Evolutionary conservation across 2,797 vertebrate genomes (phyloP), one percentile per base, ranked within the genome.

Genomic region (Tauraco hartlaubi): DNA sequence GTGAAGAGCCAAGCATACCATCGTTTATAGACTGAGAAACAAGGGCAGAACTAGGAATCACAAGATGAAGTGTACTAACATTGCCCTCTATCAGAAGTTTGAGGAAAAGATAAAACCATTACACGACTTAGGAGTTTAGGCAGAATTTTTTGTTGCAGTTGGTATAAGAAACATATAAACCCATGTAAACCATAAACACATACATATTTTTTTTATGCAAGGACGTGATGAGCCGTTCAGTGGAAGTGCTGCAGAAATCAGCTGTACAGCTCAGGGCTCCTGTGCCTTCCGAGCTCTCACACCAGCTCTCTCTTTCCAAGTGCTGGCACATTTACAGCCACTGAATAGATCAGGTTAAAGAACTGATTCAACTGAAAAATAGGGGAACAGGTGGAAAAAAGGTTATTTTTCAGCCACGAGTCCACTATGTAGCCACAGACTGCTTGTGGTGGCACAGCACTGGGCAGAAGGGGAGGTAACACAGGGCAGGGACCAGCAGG

Each of bases 1-100:
- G 88, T 46, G 43, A 75, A 74, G 56, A 80, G 72, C 58, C 85
- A 90, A 46, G n/a, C 85, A 67, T 56, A 69, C 41, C 44, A 43
- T 56, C 6, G 0, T 74, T 94, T 56, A 39, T 3, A 44, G 61
- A 22, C 90, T 85, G 62, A 90, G 77, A 91, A 96, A 95, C 0
- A 9, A 86, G 76, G 66, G 66, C 66, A 85, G 61, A 54, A 37
- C 17, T 13, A 37, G 86, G 51, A 63, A 69, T 37, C 43, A 31
- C 37, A 43, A 49, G 37, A 94, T 81, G 58, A 94, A 17, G 62
- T 78, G 95, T 83, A 58, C 94, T 85, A 93, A 97, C 66, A 94
- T 95, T 96, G 95, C 96, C 95, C 92, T 96, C 95, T 96, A 94
- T 19, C 96, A 96, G 90, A 93, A 88, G 71, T 86, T 72, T 58